Evolutionary conservation across 2,888 invertebrate genomes (phyloP).

Genomic region (Penaeus monodon): DNA sequence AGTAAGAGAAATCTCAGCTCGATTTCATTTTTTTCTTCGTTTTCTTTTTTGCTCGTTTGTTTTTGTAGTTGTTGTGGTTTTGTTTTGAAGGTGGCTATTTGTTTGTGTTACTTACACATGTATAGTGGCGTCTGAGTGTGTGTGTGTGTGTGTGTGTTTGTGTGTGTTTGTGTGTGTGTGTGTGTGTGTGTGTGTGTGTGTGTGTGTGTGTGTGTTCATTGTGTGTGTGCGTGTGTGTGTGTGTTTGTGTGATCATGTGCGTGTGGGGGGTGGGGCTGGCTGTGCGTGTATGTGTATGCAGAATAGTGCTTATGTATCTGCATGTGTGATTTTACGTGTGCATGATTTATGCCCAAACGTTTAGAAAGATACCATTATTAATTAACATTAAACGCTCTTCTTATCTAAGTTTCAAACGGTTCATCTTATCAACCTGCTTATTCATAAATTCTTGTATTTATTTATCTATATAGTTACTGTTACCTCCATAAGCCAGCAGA

Average conservation of each 20-base stretch:
- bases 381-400: too few relatives aligned
- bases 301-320: not conserved
- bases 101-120: not conserved
- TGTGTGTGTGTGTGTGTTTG: constrained; percentile 25
- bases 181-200: constrained; percentile 27
- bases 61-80: constrained; percentile 21
- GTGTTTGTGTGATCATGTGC: constrained; percentile 1
- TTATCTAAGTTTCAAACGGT: too few relatives aligned
- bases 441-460: too few relatives aligned
- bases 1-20: too few relatives aligned
- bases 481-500: too few relatives aligned
- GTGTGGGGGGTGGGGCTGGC: not conserved
- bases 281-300: not conserved
- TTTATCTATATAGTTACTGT: too few relatives aligned
- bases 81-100: constrained; percentile 27
- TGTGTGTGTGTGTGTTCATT: constrained; percentile 16
- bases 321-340: not conserved
- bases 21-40: too few relatives aligned
- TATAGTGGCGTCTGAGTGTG: not conserved
- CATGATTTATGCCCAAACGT: constrained; percentile 3
- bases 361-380: not conserved
- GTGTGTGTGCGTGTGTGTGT: constrained; percentile 11
- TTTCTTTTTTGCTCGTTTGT: too few relatives aligned
- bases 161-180: constrained; percentile 1
- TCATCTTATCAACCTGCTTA: too few relatives aligned